phyloP scores from a whole-genome alignment of 2,888 invertebrate species.

The Tromatobia lineatoria region DNA sequence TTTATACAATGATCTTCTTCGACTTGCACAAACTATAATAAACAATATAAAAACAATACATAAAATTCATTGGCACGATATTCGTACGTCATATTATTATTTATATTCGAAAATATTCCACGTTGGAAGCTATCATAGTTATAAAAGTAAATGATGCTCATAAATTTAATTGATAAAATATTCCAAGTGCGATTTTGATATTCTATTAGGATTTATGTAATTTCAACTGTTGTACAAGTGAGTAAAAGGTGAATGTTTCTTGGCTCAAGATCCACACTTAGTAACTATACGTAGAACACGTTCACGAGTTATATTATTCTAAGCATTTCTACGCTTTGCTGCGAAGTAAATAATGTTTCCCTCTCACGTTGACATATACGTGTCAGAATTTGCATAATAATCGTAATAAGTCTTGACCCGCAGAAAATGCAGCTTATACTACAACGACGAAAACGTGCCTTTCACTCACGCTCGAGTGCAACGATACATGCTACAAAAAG shows the following conservation, averaged over 20 bases:
- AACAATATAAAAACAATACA: no score
- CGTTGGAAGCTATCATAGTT: no score
- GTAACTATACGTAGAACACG: background rate
- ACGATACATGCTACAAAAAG: background rate
- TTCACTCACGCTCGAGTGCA: background rate
- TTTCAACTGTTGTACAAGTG: no score
- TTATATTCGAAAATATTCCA: no score
- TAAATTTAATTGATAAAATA: no score
- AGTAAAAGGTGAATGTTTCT: background rate
- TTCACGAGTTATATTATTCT: background rate
- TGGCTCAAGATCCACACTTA: background rate
- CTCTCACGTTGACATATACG: constrained; percentile 17
- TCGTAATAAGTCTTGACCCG: constrained; percentile 11
- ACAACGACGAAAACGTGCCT: background rate
- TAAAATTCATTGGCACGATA: no score
- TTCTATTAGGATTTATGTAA: background rate
- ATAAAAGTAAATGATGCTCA: no score
- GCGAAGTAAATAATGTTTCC: constrained; percentile 2
- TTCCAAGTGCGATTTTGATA: background rate
- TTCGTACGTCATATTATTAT: no score
- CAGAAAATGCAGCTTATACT: background rate
- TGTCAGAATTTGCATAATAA: constrained; percentile 14
- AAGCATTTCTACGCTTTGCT: background rate
- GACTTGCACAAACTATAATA: no score
- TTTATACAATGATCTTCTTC: no score